A percentile compares a stretch with the other conserved stretches of the same genome.
Evolutionary conservation across 2,888 invertebrate species (phyloP).

Genomic region (Philhelius pedissequus): DNA sequence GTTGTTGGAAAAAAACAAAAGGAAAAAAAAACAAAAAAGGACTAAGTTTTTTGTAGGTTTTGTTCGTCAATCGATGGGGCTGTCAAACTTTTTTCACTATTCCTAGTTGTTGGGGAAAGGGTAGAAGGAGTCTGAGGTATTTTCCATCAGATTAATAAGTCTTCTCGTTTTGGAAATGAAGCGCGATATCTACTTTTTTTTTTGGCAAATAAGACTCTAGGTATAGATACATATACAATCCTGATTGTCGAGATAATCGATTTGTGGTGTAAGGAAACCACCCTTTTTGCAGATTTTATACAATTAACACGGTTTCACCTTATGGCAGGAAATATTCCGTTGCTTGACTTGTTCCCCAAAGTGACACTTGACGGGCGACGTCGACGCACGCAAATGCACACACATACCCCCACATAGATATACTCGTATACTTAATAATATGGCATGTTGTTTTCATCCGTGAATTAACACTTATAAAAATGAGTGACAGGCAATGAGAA

Average conservation of each 20-base stretch:
- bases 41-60: not conserved
- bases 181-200: not conserved
- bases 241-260: slow-evolving; percentile 33
- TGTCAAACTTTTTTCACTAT: slow-evolving; percentile 39
- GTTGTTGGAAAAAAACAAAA: not conserved
- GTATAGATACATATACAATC: too few relatives aligned
- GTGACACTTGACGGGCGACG: not conserved
- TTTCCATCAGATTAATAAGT: slow-evolving; percentile 26
- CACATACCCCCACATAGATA: not conserved
- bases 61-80: slow-evolving; percentile 37
- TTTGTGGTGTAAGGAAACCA: slow-evolving; percentile 36
- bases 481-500: slow-evolving; percentile 68
- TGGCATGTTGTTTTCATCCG: slow-evolving; percentile 45
- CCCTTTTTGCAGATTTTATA: slow-evolving; percentile 32
- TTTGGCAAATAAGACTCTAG: not conserved
- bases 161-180: slow-evolving; percentile 6
- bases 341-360: slow-evolving; percentile 14
- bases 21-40: slow-evolving; percentile 10
- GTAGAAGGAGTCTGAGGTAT: not conserved
- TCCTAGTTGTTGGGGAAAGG: not conserved
- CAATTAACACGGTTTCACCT: slow-evolving; percentile 42
- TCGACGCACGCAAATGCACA: not conserved
- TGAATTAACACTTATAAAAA: slow-evolving; percentile 68
- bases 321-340: slow-evolving; percentile 35
- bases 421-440: not conserved